Conservation (phyloP, 92 coral and sea anemone species). For the Micromussa lordhowensis region DNA sequence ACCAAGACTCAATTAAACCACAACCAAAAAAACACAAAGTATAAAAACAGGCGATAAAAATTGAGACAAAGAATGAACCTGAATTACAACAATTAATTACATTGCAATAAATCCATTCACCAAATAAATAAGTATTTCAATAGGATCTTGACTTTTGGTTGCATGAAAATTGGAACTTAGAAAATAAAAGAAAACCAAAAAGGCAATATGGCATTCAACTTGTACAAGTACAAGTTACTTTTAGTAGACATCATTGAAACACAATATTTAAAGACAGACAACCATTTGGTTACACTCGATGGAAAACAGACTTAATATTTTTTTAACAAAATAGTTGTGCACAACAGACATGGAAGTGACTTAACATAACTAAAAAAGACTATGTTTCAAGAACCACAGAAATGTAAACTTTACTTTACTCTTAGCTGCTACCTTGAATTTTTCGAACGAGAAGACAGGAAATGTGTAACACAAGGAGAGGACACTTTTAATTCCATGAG, state of each 20-base stretch:
- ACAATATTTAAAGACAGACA: slow-evolving; percentile 7
- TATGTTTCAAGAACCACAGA: slow-evolving; percentile 29
- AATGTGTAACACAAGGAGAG: slow-evolving; percentile 31
- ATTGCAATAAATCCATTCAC: slow-evolving; percentile 22
- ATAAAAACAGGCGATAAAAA: slow-evolving; percentile 7
- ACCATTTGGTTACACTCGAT: slow-evolving; percentile 9
- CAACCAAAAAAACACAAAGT: slow-evolving; percentile 24
- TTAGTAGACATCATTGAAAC: slow-evolving; percentile 16
- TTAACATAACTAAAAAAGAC: slow-evolving; percentile 15
- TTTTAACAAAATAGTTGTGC: slow-evolving; percentile 18
- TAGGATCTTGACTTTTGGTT: slow-evolving; percentile 23
- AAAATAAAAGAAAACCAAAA: slow-evolving; percentile 10
- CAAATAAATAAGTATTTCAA: slow-evolving; percentile 13
- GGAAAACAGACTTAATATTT: slow-evolving; percentile 4
- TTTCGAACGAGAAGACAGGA: slow-evolving; percentile 18
- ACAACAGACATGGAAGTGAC: slow-evolving; percentile 19
- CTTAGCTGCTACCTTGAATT: slow-evolving; percentile 15
- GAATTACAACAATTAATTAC: slow-evolving; percentile 15
- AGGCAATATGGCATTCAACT: slow-evolving; percentile 28
- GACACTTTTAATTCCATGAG: slow-evolving; percentile 13
- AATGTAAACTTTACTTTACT: slow-evolving; percentile 10
- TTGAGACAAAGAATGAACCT: slow-evolving; percentile 13
- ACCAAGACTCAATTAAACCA: slow-evolving; percentile 17
- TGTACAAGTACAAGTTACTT: slow-evolving; percentile 32
- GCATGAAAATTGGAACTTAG: slow-evolving; percentile 1